Evolutionary conservation across 2,113 vertebrate species (phyloP).

Genomic region (Ictidomys tridecemlineatus): DNA sequence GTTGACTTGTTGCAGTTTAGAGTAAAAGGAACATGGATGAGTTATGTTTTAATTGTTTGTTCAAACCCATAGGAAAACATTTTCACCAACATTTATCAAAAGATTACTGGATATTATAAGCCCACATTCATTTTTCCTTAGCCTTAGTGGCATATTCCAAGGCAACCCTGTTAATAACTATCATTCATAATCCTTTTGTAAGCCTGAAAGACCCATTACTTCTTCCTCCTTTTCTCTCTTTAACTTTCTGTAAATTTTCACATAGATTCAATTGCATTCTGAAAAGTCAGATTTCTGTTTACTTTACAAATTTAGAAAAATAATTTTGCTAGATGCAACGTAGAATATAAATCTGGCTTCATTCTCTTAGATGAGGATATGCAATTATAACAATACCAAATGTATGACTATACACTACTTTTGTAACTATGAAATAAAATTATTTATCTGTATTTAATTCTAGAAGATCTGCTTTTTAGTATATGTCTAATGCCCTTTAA

Average conservation of each 20-base stretch:
- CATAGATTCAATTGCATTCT: background rate
- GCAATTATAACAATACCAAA: background rate
- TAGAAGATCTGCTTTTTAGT: background rate
- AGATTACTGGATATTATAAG: constrained; percentile 21
- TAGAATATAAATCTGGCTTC: background rate
- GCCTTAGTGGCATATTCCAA: background rate
- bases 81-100: constrained; percentile 9
- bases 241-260: background rate
- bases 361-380: background rate
- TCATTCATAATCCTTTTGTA: background rate
- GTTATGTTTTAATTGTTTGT: constrained; percentile 19
- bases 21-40: background rate
- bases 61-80: background rate
- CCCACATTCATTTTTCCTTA: constrained; percentile 29
- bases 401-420: background rate
- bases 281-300: constrained; percentile 26
- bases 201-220: background rate
- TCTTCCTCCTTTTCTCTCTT: background rate
- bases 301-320: background rate
- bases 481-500: background rate
- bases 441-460: background rate
- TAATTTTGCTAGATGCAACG: background rate
- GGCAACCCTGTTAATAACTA: background rate
- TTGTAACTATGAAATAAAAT: background rate
- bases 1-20: background rate